These are phyloP conservation scores for Esox masquinongy DNA, from an alignment of 2,797 vertebrate species.

Conservation along the genomic window DNA sequence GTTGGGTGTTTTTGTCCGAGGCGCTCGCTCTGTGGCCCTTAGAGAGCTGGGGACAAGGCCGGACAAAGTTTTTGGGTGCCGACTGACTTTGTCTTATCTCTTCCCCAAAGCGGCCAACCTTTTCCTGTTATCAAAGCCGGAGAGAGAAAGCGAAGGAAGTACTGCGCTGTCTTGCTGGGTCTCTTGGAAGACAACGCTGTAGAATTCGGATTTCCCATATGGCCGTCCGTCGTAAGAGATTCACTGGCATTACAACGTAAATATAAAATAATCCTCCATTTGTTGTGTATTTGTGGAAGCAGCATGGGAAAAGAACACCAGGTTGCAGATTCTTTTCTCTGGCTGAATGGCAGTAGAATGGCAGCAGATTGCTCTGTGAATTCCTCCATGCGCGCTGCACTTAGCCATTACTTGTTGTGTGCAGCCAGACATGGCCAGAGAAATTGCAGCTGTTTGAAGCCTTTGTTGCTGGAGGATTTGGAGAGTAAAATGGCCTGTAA, in stretches of 20 bases:
- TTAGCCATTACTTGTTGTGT: conserved; percentile 33
- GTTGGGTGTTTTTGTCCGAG: conserved; percentile 41
- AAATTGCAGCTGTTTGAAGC: conserved; percentile 61
- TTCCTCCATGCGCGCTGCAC: background rate
- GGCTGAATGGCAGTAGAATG: background rate
- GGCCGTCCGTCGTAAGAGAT: conserved; percentile 58
- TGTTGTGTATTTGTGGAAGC: conserved; percentile 6
- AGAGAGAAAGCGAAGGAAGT: conserved; percentile 37
- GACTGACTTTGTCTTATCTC: conserved; percentile 24
- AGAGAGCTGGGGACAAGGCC: conserved; percentile 42
- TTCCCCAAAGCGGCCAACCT: conserved; percentile 14
- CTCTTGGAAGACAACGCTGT: conserved; percentile 56
- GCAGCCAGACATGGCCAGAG: conserved; percentile 50
- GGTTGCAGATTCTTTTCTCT: background rate
- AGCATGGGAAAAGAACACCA: background rate
- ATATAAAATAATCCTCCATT: conserved; percentile 61
- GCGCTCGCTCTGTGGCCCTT: conserved; percentile 46
- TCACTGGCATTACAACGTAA: conserved; percentile 62
- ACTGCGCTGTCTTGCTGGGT: conserved; percentile 37
- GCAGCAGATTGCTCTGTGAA: background rate
- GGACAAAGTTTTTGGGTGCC: conserved; percentile 33
- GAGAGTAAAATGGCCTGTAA: conserved; percentile 53
- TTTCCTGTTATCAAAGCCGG: conserved; percentile 31
- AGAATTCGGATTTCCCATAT: conserved; percentile 59
- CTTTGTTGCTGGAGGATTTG: conserved; percentile 51